Conservation (phyloP, 2,888 invertebrate species). For the Philonicus albiceps region DNA sequence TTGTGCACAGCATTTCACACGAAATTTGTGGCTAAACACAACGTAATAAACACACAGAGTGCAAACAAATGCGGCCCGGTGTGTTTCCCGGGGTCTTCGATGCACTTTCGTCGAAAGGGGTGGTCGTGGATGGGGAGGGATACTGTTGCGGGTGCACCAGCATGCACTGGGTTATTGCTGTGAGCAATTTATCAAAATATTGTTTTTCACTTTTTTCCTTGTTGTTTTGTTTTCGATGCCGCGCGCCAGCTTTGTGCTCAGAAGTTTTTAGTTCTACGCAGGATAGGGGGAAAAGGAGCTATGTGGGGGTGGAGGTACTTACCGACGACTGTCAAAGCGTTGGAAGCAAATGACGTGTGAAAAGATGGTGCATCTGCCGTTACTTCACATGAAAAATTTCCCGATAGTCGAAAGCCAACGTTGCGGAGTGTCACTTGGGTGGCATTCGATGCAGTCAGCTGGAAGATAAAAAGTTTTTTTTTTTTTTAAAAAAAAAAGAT, state of each 20-base stretch:
- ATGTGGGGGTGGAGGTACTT: conserved; percentile 58
- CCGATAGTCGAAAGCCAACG: conserved; percentile 73
- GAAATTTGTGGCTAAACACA: conserved; percentile 26
- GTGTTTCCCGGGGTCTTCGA: not conserved
- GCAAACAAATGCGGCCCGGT: not conserved
- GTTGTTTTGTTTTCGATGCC: not conserved
- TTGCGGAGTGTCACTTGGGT: conserved; percentile 73
- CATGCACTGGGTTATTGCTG: not conserved
- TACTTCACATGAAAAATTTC: conserved; percentile 77
- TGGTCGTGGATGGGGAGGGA: not conserved
- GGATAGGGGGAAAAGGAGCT: not conserved
- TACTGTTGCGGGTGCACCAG: not conserved
- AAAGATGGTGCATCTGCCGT: conserved; percentile 75
- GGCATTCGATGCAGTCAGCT: conserved; percentile 74
- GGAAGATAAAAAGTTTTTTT: conserved; percentile 54
- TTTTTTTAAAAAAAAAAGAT: conserved; percentile 11
- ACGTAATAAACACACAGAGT: not conserved
- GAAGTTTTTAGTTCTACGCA: not conserved
- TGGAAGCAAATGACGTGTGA: conserved; percentile 71
- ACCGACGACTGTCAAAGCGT: conserved; percentile 77
- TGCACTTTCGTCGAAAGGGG: not conserved
- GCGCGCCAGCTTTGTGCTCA: not conserved
- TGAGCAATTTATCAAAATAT: conserved; percentile 32
- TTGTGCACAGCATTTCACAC: not conserved
- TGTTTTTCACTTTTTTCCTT: not conserved